Conservation (phyloP, 2,888 invertebrate species). For the Heliothis peltigera region DNA sequence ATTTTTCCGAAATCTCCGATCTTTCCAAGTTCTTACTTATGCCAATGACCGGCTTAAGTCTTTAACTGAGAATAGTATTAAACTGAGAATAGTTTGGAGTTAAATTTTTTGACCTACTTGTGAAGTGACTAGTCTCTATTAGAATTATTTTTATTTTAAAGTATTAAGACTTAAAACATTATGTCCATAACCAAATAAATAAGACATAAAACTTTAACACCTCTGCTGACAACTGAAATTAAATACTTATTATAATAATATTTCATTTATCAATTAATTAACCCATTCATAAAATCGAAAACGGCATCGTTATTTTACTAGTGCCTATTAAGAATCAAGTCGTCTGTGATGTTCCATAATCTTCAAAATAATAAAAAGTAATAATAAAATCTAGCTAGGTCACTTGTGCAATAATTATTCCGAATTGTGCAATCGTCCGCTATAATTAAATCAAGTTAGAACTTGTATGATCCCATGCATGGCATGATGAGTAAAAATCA, state of each 20-base stretch:
- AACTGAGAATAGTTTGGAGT: slow-evolving; percentile 24
- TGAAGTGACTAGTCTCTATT: slow-evolving; percentile 25
- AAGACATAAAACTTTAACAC: too few species aligned
- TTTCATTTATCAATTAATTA: too few species aligned
- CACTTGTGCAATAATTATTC: slow-evolving; percentile 20
- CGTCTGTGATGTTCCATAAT: too few species aligned
- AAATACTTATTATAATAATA: too few species aligned
- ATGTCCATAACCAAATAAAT: too few species aligned
- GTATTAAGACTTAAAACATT: too few species aligned
- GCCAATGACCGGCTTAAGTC: slow-evolving; percentile 26
- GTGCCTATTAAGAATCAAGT: too few species aligned
- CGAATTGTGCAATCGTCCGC: slow-evolving; percentile 39
- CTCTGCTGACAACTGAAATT: too few species aligned
- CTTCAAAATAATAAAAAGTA: too few species aligned
- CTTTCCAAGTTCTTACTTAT: slow-evolving; percentile 5
- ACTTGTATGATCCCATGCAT: slow-evolving; percentile 27
- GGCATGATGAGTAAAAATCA: slow-evolving; percentile 27
- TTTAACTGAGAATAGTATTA: slow-evolving; percentile 33
- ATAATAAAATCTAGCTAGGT: not conserved
- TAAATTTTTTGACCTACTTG: slow-evolving; percentile 37
- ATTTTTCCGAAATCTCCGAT: slow-evolving; percentile 26
- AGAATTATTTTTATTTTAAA: not conserved
- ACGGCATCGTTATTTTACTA: too few species aligned
- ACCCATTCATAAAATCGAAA: too few species aligned
- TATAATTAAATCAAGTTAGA: slow-evolving; percentile 13